Evolutionary conservation across 2,113 vertebrate species (phyloP).

Genomic region (Stercorarius parasiticus): DNA sequence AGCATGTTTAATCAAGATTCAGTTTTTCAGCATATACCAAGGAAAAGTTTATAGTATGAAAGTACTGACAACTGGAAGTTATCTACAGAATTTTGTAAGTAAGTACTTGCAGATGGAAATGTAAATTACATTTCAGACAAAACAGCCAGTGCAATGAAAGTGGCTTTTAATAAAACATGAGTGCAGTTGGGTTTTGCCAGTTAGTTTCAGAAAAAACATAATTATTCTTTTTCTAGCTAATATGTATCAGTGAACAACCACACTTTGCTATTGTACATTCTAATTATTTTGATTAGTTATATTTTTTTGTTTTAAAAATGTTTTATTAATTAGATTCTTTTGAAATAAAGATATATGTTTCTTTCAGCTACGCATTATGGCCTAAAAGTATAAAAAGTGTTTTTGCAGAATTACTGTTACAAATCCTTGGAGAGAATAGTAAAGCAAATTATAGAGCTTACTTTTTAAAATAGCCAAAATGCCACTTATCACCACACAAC

Average conservation of each 20-base stretch:
- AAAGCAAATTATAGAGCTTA: conserved; percentile 2
- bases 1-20: conserved; percentile 47
- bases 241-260: conserved; percentile 36
- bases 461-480: background rate
- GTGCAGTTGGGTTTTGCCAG: conserved; percentile 64
- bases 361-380: background rate
- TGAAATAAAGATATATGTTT: background rate
- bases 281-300: conserved; percentile 33
- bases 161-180: conserved; percentile 77
- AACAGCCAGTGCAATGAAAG: conserved; percentile 67
- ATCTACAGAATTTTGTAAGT: conserved; percentile 74
- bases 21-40: conserved; percentile 62
- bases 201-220: conserved; percentile 65
- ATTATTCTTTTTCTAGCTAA: conserved; percentile 68
- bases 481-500: background rate
- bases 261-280: background rate
- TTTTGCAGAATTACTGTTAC: background rate
- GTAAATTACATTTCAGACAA: conserved; percentile 74
- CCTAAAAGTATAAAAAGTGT: background rate
- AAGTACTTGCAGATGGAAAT: conserved; percentile 73
- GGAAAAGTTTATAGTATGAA: conserved; percentile 68
- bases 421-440: background rate
- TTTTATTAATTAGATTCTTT: conserved; percentile 45
- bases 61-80: conserved; percentile 73
- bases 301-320: conserved; percentile 23